Conservation (phyloP, 2,888 invertebrate genomes). For the Rapana venosa region DNA sequence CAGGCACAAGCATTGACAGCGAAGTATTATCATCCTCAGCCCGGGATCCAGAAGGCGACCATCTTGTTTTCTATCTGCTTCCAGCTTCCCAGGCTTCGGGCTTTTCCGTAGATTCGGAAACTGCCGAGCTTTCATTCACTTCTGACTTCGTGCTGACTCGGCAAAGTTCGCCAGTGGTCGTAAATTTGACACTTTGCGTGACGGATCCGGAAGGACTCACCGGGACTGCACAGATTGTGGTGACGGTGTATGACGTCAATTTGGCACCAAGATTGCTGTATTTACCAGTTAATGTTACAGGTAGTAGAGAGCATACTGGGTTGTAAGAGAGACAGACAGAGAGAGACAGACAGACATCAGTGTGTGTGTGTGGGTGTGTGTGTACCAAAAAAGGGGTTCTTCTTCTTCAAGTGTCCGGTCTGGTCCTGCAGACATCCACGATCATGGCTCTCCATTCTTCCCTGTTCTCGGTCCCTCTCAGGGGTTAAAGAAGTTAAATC, state of each 20-base stretch:
- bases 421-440: no score
- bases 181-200: background rate
- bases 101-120: slow-evolving; percentile 31
- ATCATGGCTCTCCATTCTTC: no score
- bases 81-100: background rate
- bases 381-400: no score
- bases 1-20: background rate
- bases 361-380: background rate
- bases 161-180: background rate
- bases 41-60: slow-evolving; percentile 1
- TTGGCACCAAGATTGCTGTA: slow-evolving; percentile 7
- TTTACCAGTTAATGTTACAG: slow-evolving; percentile 14
- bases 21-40: background rate
- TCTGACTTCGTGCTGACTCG: slow-evolving; percentile 4
- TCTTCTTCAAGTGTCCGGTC: no score
- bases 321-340: background rate
- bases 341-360: background rate
- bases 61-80: slow-evolving; percentile 9
- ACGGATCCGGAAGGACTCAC: slow-evolving; percentile 3
- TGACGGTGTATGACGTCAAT: slow-evolving; percentile 19
- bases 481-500: no score
- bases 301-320: background rate
- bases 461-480: no score
- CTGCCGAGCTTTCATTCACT: slow-evolving; percentile 9
- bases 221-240: background rate